Conservation (phyloP, 2,888 invertebrate genomes). For the Fragum fragum region DNA sequence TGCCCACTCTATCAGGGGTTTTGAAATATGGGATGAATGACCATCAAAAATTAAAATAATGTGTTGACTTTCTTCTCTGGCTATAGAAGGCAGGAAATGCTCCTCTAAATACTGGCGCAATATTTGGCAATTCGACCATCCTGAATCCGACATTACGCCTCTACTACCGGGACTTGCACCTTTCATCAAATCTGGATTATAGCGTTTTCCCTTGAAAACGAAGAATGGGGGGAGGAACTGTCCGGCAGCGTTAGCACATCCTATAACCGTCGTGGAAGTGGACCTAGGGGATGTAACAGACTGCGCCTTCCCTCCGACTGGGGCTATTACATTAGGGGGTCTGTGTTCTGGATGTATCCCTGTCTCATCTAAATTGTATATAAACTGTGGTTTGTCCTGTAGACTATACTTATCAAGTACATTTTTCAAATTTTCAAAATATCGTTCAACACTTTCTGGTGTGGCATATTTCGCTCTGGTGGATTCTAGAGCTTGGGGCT, state of each 20-base stretch:
- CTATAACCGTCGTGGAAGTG: not conserved
- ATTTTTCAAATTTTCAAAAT: conserved; percentile 30
- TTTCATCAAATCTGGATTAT: conserved; percentile 20
- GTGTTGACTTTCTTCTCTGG: not conserved
- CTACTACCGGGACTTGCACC: conserved; percentile 21
- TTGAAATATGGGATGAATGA: conserved; percentile 29
- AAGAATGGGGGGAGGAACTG: conserved; percentile 1
- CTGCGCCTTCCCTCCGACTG: not conserved
- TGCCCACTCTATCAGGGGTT: conserved; percentile 42
- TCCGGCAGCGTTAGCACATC: conserved; percentile 37
- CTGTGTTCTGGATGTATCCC: conserved; percentile 40
- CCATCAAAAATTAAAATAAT: conserved; percentile 43
- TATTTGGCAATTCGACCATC: conserved; percentile 40
- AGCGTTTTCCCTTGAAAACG: not conserved
- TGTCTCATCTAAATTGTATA: conserved; percentile 41
- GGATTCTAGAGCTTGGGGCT: conserved; percentile 8
- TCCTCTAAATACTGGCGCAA: conserved; percentile 24
- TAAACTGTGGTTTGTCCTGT: conserved; percentile 29
- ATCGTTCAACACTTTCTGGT: not conserved
- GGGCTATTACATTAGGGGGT: conserved; percentile 16
- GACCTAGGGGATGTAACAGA: not conserved
- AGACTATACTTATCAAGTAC: conserved; percentile 29
- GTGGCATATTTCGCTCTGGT: conserved; percentile 4
- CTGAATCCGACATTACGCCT: conserved; percentile 35
- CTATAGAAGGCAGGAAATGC: conserved; percentile 26